These are phyloP conservation scores for Metaphire vulgaris DNA, from an alignment of 1,140 invertebrate genomes.

Conservation along the genomic window DNA sequence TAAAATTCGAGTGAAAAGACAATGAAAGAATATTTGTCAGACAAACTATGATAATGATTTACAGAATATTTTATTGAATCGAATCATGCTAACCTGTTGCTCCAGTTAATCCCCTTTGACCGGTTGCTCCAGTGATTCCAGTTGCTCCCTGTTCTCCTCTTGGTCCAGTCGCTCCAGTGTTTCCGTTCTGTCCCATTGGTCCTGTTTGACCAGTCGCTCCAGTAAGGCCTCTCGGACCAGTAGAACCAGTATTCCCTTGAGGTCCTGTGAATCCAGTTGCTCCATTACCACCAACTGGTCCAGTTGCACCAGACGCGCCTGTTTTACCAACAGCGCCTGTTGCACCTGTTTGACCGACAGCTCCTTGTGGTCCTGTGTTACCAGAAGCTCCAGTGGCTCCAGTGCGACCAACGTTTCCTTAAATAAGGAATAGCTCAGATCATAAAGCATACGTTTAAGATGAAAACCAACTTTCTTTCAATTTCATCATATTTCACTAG, in stretches of 20 bases:
- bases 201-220: not conserved
- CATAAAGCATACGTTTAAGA: no score
- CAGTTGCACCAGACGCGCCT: slow-evolving; percentile 11
- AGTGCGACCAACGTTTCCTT: not conserved
- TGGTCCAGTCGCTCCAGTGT: slow-evolving; percentile 22
- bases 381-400: slow-evolving; percentile 14
- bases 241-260: slow-evolving; percentile 4
- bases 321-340: slow-evolving; percentile 12
- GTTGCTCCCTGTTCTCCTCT: slow-evolving; percentile 33
- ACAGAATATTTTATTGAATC: no score
- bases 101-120: slow-evolving; percentile 18
- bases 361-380: slow-evolving; percentile 15
- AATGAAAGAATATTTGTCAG: no score
- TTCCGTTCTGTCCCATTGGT: slow-evolving; percentile 10
- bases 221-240: not conserved
- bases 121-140: slow-evolving; percentile 23
- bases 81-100: slow-evolving; percentile 16
- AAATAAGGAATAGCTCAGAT: no score
- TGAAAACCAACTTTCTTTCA: no score
- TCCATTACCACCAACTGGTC: slow-evolving; percentile 12
- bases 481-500: no score
- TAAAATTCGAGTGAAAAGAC: no score
- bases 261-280: slow-evolving; percentile 6
- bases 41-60: no score
- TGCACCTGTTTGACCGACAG: slow-evolving; percentile 7